Conservation (phyloP, 1,140 invertebrate species). For the Belonocnema kinseyi region DNA sequence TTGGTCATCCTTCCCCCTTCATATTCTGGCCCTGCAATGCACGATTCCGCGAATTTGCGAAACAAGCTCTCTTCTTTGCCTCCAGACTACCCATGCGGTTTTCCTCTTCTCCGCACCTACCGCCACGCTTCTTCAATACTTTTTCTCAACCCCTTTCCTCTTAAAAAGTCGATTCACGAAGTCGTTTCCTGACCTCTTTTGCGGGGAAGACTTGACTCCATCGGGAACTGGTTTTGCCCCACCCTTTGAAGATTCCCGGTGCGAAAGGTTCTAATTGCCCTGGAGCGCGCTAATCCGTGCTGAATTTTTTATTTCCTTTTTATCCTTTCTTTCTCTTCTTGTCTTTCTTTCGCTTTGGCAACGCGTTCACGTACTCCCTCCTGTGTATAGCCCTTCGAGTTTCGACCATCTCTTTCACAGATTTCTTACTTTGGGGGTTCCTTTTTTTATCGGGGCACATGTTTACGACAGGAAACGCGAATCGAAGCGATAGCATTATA, state of each 20-base stretch:
- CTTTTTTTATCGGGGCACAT: neutral
- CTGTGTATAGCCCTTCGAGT: neutral
- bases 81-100: neutral
- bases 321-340: neutral
- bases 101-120: conserved; percentile 15
- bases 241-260: conserved; percentile 16
- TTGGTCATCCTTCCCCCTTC: conserved; percentile 10
- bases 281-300: conserved; percentile 22
- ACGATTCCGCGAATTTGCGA: conserved; percentile 21
- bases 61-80: neutral
- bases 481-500: neutral
- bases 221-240: conserved; percentile 27
- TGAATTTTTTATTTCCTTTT: conserved; percentile 28
- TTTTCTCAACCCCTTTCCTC: neutral
- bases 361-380: conserved; percentile 3
- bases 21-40: neutral
- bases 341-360: conserved; percentile 4
- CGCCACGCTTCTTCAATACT: conserved; percentile 15
- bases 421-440: neutral
- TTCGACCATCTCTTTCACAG: neutral
- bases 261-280: conserved; percentile 19
- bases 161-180: neutral
- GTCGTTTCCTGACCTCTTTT: conserved; percentile 29
- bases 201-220: conserved; percentile 19
- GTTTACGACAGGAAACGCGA: neutral